phyloP scores from a whole-genome alignment of 2,888 invertebrate species.

The Chloroclysta siterata region DNA sequence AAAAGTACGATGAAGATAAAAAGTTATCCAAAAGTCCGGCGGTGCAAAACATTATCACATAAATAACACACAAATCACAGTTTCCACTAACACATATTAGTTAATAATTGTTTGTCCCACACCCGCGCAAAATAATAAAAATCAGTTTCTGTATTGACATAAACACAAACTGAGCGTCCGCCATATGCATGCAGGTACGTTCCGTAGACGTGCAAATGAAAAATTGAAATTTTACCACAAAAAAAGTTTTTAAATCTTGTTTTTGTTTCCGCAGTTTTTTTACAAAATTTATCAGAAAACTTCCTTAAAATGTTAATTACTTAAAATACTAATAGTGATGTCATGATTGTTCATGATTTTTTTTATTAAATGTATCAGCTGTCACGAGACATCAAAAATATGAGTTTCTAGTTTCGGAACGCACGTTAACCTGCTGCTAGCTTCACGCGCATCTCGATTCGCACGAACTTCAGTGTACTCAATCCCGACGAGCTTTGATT shows the following conservation, averaged over 20 bases:
- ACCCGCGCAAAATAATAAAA: conserved; percentile 82
- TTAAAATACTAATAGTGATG: neutral
- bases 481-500: conserved; percentile 84
- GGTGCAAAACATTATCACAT: conserved; percentile 79
- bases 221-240: neutral
- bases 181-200: conserved; percentile 84
- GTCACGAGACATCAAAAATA: neutral
- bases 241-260: neutral
- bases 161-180: conserved; percentile 85
- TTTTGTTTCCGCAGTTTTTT: too few species aligned
- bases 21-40: conserved; percentile 74
- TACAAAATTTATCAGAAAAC: neutral
- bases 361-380: conserved; percentile 4
- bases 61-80: conserved; percentile 76
- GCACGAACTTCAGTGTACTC: conserved; percentile 71
- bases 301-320: neutral
- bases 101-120: conserved; percentile 75
- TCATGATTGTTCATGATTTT: neutral
- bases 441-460: conserved; percentile 62
- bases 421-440: conserved; percentile 53
- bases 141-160: conserved; percentile 83
- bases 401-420: conserved; percentile 59
- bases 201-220: conserved; percentile 59
- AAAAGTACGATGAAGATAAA: conserved; percentile 72
- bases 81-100: conserved; percentile 75